phyloP scores from a whole-genome alignment of 2,888 invertebrate species.

The Penaeus monodon region DNA sequence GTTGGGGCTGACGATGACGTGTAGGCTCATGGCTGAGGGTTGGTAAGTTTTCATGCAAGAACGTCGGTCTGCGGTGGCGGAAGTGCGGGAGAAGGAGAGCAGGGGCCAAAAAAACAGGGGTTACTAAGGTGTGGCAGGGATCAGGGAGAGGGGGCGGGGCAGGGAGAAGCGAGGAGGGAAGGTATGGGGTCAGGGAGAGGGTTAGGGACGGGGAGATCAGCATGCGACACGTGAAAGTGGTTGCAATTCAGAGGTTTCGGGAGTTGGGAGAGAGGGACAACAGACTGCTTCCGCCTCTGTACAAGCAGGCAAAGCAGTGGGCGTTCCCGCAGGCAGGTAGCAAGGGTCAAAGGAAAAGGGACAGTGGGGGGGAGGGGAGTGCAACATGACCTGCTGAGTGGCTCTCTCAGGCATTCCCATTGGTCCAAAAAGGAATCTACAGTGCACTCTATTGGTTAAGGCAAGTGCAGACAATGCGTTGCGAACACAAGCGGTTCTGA shows the following conservation, averaged over 20 bases:
- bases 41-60: too few relatives aligned
- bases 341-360: neutral
- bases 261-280: too few relatives aligned
- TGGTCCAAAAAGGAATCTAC: slow-evolving; percentile 26
- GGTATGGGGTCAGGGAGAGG: neutral
- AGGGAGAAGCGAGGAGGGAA: slow-evolving; percentile 1
- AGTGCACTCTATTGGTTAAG: slow-evolving; percentile 55
- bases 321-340: slow-evolving; percentile 6
- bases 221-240: too few relatives aligned
- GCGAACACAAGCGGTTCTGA: slow-evolving; percentile 52
- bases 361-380: slow-evolving; percentile 13
- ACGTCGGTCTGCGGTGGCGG: neutral
- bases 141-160: neutral
- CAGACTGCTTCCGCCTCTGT: slow-evolving; percentile 20
- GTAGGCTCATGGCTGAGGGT: too few relatives aligned
- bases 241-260: too few relatives aligned
- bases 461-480: slow-evolving; percentile 44
- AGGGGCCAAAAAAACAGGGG: neutral
- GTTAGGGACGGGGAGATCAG: too few relatives aligned
- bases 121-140: neutral
- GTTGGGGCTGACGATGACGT: too few relatives aligned
- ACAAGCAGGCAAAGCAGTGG: slow-evolving; percentile 9
- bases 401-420: slow-evolving; percentile 34
- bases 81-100: neutral
- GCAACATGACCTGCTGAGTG: slow-evolving; percentile 19